Evolutionary conservation across 2,113 vertebrate genomes (phyloP).

Genomic region (Macrotus californicus): DNA sequence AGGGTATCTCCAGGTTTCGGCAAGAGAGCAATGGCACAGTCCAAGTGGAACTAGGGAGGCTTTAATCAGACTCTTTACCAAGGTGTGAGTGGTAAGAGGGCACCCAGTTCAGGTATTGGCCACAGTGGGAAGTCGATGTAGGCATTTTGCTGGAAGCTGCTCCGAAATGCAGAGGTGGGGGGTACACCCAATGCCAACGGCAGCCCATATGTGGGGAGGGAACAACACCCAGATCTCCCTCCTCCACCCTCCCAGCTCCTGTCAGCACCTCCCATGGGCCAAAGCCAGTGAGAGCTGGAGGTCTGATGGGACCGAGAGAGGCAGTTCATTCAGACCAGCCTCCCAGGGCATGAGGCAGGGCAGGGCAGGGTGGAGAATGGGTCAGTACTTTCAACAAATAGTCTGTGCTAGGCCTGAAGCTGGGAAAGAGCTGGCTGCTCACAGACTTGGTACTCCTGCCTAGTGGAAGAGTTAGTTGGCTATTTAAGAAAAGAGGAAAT

Average conservation of each 20-base stretch:
- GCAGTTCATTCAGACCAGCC: background rate
- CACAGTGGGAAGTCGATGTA: background rate
- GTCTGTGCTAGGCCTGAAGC: background rate
- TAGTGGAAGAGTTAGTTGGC: background rate
- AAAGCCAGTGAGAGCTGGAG: background rate
- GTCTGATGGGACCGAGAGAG: background rate
- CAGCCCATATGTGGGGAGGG: fast-evolving
- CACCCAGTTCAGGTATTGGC: background rate
- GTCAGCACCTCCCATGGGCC: background rate
- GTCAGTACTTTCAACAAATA: background rate
- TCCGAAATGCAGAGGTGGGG: background rate
- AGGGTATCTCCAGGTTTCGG: background rate
- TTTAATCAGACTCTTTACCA: background rate
- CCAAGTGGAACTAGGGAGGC: background rate
- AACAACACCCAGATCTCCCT: fast-evolving
- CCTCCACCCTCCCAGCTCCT: too few relatives aligned
- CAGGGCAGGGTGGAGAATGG: background rate
- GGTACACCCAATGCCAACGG: background rate
- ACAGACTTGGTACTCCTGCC: background rate
- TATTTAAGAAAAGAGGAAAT: background rate
- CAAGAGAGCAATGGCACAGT: background rate
- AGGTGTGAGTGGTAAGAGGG: background rate
- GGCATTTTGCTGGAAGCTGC: background rate
- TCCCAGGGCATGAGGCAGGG: background rate
- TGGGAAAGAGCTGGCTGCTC: too few relatives aligned